Evolutionary conservation across 2,113 vertebrate genomes (phyloP).

Genomic region (Suricata suricatta): DNA sequence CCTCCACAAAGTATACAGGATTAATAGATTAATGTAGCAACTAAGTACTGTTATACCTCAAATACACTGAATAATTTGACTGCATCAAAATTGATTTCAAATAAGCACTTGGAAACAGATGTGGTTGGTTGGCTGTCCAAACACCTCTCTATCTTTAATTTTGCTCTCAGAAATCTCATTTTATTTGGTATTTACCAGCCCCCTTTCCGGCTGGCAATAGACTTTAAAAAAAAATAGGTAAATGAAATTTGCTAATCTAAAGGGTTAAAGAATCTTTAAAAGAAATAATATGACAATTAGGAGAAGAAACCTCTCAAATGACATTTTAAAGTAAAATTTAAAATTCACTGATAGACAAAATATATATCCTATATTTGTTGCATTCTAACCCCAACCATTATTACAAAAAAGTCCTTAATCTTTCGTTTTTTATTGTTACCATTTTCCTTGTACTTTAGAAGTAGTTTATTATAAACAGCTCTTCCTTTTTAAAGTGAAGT

Average conservation of each 20-base stretch:
- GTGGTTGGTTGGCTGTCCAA: neutral
- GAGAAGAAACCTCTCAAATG: neutral
- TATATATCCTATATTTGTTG: neutral
- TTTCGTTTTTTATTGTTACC: neutral
- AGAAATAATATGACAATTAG: neutral
- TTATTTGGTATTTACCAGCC: neutral
- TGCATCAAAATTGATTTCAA: neutral
- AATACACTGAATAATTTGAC: neutral
- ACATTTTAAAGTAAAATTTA: slow-evolving; percentile 15
- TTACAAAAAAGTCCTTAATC: neutral
- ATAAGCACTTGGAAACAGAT: neutral
- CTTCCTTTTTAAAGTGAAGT: slow-evolving; percentile 33
- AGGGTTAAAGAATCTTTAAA: neutral
- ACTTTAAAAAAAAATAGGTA: neutral
- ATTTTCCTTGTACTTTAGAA: neutral
- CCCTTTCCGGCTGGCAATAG: neutral
- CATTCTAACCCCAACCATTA: neutral
- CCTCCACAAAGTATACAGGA: neutral
- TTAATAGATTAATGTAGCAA: neutral
- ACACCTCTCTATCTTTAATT: neutral
- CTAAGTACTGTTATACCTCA: neutral
- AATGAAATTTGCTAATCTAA: neutral
- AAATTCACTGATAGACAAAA: neutral
- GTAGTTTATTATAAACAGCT: neutral
- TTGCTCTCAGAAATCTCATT: neutral